Conservation (phyloP, 2,113 vertebrate genomes). For the Lathamus discolor region DNA sequence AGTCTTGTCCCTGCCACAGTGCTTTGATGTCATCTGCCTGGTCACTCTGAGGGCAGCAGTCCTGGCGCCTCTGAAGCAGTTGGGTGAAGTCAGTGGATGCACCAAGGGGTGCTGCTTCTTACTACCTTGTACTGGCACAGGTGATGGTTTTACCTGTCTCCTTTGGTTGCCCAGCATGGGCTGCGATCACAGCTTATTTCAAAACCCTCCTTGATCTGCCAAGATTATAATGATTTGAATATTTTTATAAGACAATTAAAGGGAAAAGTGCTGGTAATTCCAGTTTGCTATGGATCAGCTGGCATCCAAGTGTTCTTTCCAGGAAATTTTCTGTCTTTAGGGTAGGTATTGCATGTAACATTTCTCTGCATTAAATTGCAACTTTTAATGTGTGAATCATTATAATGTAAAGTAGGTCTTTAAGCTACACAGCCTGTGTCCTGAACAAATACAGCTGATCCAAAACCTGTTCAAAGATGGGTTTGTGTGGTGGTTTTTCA, state of each 20-base stretch:
- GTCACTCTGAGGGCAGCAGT: neutral
- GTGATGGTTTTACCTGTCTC: neutral
- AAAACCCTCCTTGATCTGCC: neutral
- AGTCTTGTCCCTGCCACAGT: neutral
- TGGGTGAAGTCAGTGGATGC: neutral
- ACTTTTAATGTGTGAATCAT: neutral
- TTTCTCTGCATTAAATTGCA: neutral
- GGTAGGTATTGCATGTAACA: neutral
- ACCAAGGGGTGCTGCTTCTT: neutral
- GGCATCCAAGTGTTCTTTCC: neutral
- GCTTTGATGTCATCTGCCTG: neutral
- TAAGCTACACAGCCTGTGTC: neutral
- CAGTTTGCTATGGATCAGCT: neutral
- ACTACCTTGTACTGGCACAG: neutral
- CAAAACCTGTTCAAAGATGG: neutral
- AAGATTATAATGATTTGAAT: neutral
- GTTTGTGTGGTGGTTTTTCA: neutral
- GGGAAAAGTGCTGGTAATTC: neutral
- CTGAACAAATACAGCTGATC: neutral
- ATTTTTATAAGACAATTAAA: neutral
- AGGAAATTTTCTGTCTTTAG: neutral
- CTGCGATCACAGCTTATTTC: neutral
- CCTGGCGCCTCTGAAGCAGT: neutral
- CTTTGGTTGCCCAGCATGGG: neutral
- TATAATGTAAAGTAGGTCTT: neutral